phyloP scores from a whole-genome alignment of 2,797 vertebrate species.

The Coluber constrictor region DNA sequence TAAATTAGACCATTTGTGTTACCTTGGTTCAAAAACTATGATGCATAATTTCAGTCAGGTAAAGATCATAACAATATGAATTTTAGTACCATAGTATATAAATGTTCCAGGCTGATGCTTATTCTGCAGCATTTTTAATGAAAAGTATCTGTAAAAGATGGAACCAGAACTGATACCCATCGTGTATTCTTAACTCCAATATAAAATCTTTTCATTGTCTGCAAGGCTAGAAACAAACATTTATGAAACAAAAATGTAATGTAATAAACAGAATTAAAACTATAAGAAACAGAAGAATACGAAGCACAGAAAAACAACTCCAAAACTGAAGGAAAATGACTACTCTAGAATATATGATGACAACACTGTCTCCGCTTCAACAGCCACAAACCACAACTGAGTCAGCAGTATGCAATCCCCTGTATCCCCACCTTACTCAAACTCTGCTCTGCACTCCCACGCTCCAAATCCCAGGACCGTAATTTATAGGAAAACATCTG shows the following conservation, averaged over 20 bases:
- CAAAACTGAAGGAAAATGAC: neutral
- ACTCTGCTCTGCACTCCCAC: constrained; percentile 19
- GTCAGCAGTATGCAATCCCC: constrained; percentile 30
- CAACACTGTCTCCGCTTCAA: neutral
- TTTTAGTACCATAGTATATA: neutral
- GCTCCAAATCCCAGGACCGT: constrained; percentile 5
- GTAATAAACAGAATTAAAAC: neutral
- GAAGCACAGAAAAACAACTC: neutral
- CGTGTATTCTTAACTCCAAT: neutral
- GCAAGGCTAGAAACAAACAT: neutral
- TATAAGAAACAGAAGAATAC: neutral
- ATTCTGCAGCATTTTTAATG: neutral
- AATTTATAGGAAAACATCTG: neutral
- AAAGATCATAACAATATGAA: neutral
- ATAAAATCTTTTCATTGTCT: neutral
- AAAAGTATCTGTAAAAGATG: neutral
- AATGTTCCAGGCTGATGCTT: neutral
- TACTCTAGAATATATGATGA: neutral
- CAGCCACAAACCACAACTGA: constrained; percentile 13
- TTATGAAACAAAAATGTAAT: neutral
- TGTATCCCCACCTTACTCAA: constrained; percentile 15
- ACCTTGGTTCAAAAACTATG: neutral
- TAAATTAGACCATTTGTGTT: neutral
- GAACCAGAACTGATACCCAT: neutral
- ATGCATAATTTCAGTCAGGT: neutral